Percentiles rank a stretch among this genome's conserved stretches.
Evolutionary conservation across 2,113 vertebrate species (phyloP).

Genomic region (Ancistrus triradiatus): DNA sequence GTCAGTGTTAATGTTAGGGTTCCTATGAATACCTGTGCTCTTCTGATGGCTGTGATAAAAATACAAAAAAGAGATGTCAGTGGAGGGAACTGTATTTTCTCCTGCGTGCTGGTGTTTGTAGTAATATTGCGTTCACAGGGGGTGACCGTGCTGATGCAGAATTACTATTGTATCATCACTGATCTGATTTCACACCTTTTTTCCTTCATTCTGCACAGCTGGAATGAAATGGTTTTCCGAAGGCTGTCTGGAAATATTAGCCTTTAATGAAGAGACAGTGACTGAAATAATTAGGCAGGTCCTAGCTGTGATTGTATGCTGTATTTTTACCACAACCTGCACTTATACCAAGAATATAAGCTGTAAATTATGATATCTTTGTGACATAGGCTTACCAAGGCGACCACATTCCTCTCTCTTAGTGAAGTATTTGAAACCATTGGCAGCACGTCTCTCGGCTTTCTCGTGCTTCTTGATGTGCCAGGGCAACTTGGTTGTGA

Average conservation of each 20-base stretch:
- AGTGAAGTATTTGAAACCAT: constrained; percentile 98
- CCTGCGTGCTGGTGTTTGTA: constrained; percentile 28
- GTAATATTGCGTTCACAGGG: constrained; percentile 24
- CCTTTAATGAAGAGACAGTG: constrained; percentile 12
- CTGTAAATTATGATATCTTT: too few species aligned
- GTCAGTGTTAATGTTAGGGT: too few species aligned
- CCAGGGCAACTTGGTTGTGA: constrained; percentile 99
- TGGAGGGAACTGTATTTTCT: constrained; percentile 33
- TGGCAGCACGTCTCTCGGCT: constrained; percentile 91
- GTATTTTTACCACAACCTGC: too few species aligned
- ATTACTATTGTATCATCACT: constrained; percentile 39
- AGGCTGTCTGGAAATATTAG: not conserved
- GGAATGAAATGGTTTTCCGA: not conserved
- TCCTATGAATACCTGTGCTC: constrained; percentile 31
- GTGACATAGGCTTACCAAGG: constrained; percentile 77
- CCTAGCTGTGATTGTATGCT: not conserved
- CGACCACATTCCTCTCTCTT: constrained; percentile 94
- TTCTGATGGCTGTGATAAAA: constrained; percentile 34
- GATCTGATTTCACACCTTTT: constrained; percentile 42
- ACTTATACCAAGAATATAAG: too few species aligned
- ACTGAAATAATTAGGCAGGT: constrained; percentile 26
- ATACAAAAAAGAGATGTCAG: constrained; percentile 50
- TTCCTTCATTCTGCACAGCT: constrained; percentile 5
- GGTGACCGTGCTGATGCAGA: constrained; percentile 13
- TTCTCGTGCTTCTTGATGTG: constrained; percentile 98